Conservation (phyloP, 2,113 vertebrate species). For the Macheiramphus alcinus region DNA sequence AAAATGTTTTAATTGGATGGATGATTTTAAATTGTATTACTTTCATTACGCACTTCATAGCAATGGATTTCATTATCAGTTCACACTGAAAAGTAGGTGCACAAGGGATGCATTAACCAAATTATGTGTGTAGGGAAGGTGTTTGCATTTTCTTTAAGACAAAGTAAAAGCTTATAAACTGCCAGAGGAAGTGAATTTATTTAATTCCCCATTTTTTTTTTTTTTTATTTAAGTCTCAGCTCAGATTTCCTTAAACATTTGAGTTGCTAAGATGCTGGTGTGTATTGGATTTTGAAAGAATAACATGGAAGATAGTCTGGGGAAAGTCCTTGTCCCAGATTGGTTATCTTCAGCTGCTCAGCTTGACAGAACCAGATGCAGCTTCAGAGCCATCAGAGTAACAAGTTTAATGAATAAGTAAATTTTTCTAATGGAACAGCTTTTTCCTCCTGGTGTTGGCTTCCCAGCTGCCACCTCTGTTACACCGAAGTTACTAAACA, state of each 20-base stretch:
- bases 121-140: background rate
- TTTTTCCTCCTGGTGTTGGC: background rate
- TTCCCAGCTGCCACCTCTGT: background rate
- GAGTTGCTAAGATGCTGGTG: background rate
- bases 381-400: background rate
- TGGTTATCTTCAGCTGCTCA: background rate
- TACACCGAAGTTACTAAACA: background rate
- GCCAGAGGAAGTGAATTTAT: background rate
- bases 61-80: background rate
- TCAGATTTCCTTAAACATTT: slow-evolving; percentile 1
- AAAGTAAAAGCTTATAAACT: background rate
- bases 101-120: background rate
- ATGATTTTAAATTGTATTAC: background rate
- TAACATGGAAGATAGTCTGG: background rate
- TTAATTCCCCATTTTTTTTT: background rate
- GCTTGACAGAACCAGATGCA: background rate
- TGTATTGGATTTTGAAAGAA: background rate
- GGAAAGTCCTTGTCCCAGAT: background rate
- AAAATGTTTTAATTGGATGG: background rate
- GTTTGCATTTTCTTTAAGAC: background rate
- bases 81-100: background rate
- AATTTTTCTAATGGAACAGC: background rate
- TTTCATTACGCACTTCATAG: background rate
- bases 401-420: background rate
- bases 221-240: background rate